Evolutionary conservation across 53 echinoderm and acorn worm genomes (phyloP).

Genomic region (Echinometra lucunter): DNA sequence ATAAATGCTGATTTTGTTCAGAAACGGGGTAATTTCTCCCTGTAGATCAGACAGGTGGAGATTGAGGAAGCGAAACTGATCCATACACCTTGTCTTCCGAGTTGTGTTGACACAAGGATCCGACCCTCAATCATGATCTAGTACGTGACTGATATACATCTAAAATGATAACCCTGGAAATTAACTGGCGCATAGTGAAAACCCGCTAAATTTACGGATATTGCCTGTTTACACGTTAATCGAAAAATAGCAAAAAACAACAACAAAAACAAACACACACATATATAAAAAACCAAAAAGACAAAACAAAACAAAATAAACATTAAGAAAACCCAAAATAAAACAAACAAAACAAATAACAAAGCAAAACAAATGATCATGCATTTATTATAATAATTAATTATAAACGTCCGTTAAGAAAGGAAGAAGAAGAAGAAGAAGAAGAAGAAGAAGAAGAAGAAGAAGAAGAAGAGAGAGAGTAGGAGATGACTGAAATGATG

Average conservation of each 20-base stretch:
- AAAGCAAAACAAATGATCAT: no score
- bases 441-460: no score
- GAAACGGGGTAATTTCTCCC: neutral
- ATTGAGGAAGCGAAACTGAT: neutral
- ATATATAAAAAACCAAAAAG: no score
- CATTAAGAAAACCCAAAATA: no score
- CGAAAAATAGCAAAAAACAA: no score
- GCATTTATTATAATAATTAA: no score
- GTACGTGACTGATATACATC: neutral
- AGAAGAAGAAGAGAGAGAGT: no score
- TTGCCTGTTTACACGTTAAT: neutral
- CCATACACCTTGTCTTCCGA: neutral
- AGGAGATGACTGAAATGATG: no score
- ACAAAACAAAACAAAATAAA: no score
- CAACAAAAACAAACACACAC: neutral
- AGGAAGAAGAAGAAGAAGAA: no score
- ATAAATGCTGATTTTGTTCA: neutral
- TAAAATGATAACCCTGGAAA: neutral
- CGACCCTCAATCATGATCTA: neutral
- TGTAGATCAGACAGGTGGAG: neutral
- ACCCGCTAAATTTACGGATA: neutral
- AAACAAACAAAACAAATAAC: no score
- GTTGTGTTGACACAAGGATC: constrained; percentile 4
- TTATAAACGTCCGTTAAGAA: no score
- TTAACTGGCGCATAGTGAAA: neutral